phyloP scores from a whole-genome alignment of 2,113 vertebrate genomes.

The Stercorarius parasiticus region DNA sequence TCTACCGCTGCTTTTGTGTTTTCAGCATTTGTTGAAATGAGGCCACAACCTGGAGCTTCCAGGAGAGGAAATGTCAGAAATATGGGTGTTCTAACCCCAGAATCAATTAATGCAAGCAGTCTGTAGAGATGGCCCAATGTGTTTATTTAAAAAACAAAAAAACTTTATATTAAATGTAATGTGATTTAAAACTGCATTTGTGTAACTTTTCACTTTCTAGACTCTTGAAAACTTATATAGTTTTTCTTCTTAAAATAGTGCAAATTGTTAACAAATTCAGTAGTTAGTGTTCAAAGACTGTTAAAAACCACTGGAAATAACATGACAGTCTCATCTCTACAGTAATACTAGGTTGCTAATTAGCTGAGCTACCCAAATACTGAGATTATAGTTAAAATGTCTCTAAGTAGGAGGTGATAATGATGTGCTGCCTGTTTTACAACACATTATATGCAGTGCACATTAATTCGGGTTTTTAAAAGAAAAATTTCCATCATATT shows the following conservation, averaged over 20 bases:
- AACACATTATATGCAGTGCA: constrained; percentile 28
- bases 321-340: constrained; percentile 58
- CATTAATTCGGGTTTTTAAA: constrained; percentile 33
- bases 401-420: constrained; percentile 66
- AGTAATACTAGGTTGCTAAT: constrained; percentile 70
- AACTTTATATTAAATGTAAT: neutral
- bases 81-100: neutral
- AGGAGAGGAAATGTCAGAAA: neutral
- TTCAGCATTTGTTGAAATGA: neutral
- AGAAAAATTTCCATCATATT: constrained; percentile 26
- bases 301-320: constrained; percentile 71
- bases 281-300: constrained; percentile 39
- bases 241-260: constrained; percentile 41
- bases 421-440: constrained; percentile 51
- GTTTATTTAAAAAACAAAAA: neutral
- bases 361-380: constrained; percentile 70
- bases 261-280: constrained; percentile 57
- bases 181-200: neutral
- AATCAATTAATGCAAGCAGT: neutral
- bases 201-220: neutral
- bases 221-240: constrained; percentile 25
- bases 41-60: neutral
- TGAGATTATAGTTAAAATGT: constrained; percentile 66
- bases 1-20: neutral
- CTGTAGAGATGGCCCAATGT: neutral